Conservation (phyloP, 2,113 vertebrate genomes). For the Junco hyemalis region DNA sequence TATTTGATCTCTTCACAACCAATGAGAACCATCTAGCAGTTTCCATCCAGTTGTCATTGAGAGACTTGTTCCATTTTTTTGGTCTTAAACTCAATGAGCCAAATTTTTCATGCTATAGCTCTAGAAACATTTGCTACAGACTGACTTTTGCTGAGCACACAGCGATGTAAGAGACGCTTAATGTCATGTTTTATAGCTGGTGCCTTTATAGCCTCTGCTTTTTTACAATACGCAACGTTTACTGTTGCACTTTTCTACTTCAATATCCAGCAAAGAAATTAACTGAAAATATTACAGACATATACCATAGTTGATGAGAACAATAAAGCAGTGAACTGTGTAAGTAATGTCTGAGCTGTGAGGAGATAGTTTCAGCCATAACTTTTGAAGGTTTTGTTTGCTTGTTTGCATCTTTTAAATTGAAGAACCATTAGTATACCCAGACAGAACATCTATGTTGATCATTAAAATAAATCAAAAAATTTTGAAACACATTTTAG, state of each 20-base stretch:
- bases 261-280: conserved; percentile 29
- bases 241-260: conserved; percentile 12
- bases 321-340: not conserved
- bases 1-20: not conserved
- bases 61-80: not conserved
- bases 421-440: not conserved
- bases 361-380: not conserved
- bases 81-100: conserved; percentile 14
- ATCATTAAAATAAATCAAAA: not conserved
- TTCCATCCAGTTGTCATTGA: not conserved
- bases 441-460: not conserved
- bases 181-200: conserved; percentile 53
- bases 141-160: conserved; percentile 6
- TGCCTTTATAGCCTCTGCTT: conserved; percentile 15
- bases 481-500: not conserved
- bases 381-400: not conserved
- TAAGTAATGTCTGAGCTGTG: not conserved
- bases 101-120: not conserved
- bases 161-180: not conserved
- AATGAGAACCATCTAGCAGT: not conserved
- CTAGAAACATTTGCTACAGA: not conserved
- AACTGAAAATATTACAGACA: conserved; percentile 9
- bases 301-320: not conserved
- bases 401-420: not conserved
- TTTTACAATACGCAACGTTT: not conserved